Evolutionary conservation across 2,797 vertebrate species (phyloP), one percentile per base, ranked within the genome.

Genomic region (Catamblyrhynchus diadema): DNA sequence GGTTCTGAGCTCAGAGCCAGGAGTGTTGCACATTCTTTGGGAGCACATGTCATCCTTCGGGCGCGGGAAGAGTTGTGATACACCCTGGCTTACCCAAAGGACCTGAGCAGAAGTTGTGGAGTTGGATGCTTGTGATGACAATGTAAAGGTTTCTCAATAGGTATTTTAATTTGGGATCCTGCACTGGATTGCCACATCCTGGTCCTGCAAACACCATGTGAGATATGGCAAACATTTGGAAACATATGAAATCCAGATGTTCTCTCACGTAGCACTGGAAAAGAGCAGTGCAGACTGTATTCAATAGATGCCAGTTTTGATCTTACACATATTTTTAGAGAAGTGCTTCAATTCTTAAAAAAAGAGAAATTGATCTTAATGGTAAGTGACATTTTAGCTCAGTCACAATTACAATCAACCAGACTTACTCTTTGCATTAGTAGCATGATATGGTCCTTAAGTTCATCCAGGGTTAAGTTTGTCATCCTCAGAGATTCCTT

Each of bases 371-470:
- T 97, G 94, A 96, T 93, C 95, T 87, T 98, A 98, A 98, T 96
- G 95, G 65, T 67, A 96, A 98, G 92, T 98, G 98, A 98, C 98
- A 98, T 96, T 98, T 97, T 96, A 97, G 79, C 95, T 98, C 97
- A 94, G 96, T 97, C 96, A 92, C 91, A 97, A 97, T 97, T 96
- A 97, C 92, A 94, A 96, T 97, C 94, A 88, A 88, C 91, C 79
- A 73, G 82, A 62, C 86, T 94, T 87, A 92, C 70, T 91, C 65
- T 70, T 88, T 1, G 1, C 70, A 64, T 89, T 84, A 62, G 82
- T 81, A 91, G 84, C 56, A 61, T 48, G 51, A 62, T 87, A 75
- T 88, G 90, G 70, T 93, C 92, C 64, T 77, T 65, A 91, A 95
- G 95, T 97, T 98, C 96, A 95, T 9, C 93, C 67, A 97, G 97